Evolutionary conservation across 2,113 vertebrate species (phyloP).

Genomic region (Acinonyx jubatus): DNA sequence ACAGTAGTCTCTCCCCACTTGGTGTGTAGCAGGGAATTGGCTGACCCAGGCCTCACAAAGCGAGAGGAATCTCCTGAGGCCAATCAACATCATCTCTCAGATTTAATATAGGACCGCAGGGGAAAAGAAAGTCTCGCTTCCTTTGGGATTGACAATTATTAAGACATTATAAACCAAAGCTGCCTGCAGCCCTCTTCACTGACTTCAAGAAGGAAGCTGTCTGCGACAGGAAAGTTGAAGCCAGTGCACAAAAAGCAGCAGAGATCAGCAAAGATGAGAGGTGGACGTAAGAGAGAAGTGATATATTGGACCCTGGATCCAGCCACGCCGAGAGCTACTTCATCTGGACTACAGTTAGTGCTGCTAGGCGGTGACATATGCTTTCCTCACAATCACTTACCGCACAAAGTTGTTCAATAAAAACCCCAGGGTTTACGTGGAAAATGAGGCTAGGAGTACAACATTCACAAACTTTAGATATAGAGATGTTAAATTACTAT

Average conservation of each 20-base stretch:
- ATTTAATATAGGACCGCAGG: neutral
- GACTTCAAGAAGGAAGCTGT: constrained; percentile 11
- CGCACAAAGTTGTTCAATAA: constrained; percentile 30
- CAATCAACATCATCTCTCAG: neutral
- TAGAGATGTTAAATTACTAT: neutral
- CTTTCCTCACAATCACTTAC: constrained; percentile 18
- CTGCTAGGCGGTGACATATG: neutral
- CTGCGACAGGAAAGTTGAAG: neutral
- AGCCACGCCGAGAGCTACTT: neutral
- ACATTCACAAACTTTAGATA: neutral
- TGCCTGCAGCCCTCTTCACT: constrained; percentile 1
- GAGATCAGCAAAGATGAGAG: neutral
- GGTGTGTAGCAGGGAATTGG: neutral
- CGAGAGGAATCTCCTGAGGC: neutral
- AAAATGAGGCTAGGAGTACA: neutral
- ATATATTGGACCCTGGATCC: neutral
- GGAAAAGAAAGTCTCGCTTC: constrained; percentile 11
- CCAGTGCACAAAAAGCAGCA: neutral
- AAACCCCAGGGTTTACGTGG: neutral
- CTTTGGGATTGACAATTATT: neutral
- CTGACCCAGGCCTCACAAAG: neutral
- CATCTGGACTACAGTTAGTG: neutral
- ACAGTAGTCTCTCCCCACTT: neutral
- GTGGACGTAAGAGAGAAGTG: neutral
- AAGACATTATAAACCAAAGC: constrained; percentile 29